Conservation (phyloP, 2,797 vertebrate species). For the Hybognathus amarus region DNA sequence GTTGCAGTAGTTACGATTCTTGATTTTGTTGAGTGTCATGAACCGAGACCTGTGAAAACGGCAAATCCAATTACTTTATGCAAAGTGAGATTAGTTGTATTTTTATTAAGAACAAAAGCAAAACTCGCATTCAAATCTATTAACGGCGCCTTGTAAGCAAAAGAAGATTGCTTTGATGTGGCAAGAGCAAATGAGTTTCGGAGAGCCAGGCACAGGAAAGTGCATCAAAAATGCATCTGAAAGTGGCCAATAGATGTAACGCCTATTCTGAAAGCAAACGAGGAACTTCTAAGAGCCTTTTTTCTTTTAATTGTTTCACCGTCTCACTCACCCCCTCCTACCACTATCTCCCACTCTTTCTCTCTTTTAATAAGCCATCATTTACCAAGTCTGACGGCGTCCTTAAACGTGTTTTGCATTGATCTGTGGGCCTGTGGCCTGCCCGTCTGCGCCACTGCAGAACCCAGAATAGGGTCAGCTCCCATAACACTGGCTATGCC, state of each 20-base stretch:
- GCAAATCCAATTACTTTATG: slow-evolving; percentile 76
- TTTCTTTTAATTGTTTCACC: slow-evolving; percentile 33
- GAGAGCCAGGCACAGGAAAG: slow-evolving; percentile 14
- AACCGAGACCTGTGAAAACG: slow-evolving; percentile 67
- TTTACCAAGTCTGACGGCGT: slow-evolving; percentile 48
- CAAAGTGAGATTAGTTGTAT: slow-evolving; percentile 67
- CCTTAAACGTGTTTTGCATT: slow-evolving; percentile 55
- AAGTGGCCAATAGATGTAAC: slow-evolving; percentile 1
- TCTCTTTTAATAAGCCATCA: slow-evolving; percentile 56
- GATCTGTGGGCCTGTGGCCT: slow-evolving; percentile 26
- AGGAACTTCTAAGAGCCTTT: slow-evolving; percentile 26
- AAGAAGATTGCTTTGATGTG: slow-evolving; percentile 68
- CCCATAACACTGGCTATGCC: slow-evolving; percentile 14
- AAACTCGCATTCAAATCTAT: slow-evolving; percentile 61
- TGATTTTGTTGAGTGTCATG: slow-evolving; percentile 54
- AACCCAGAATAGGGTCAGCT: slow-evolving; percentile 21
- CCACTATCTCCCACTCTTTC: slow-evolving; percentile 38
- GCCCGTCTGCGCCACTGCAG: not conserved
- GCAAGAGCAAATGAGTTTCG: slow-evolving; percentile 31
- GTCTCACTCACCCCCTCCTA: slow-evolving; percentile 18
- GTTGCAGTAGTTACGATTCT: slow-evolving; percentile 31
- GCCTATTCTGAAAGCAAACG: slow-evolving; percentile 29
- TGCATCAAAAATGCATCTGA: slow-evolving; percentile 22
- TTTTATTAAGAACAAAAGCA: slow-evolving; percentile 69
- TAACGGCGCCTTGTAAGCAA: slow-evolving; percentile 64